Base-by-base conservation (phyloP, 2,113 vertebrate genomes). In the Pseudorasbora parva region DNA sequence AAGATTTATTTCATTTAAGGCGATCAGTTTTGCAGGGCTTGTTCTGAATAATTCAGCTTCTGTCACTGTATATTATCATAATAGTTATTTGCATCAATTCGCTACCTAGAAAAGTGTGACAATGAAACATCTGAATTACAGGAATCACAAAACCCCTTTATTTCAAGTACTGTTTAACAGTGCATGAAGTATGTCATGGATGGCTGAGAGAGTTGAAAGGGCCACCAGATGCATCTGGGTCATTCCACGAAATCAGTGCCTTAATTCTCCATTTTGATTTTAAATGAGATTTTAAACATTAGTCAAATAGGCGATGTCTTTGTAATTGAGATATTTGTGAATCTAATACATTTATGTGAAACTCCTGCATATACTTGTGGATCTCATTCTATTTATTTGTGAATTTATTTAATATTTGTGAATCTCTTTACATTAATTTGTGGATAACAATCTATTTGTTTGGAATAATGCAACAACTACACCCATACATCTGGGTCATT, bases 161-260 rank as follows among this genome's bases (percentile, higher is more conserved):
- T 78, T 59, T 64, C 30, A 78, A 69, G 82, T 21, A 69, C 57
- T 33, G 81, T 74, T 73, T 66, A 77, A 59, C 82, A n/a, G 57
- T 68, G 60, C 71, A 54, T 77, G 60, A 83, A 77, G 79, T 81
- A 69, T 81, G 47, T 45, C 78, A 81, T 17, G 78, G 78, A 41
- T 69, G 78, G 33, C 45, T 69, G 79, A 54, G 49, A 54, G 62
- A 56, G 45, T 69, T 71, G 14, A 81, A 81, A 69, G 64, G 64
- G 43, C 27, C 62, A n/a, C 41, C 60, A 33, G 25, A 81, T 54
- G 17, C 27, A 49, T 66, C 11, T 79, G 41, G 57, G n/a, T 64
- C 37, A 79, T 62, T 43, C n/a, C 23, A 54, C 2, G 43, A 68
- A 49, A 68, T 11, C 8, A 8, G 14, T 73, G 23, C 23, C 11